phyloP scores from a whole-genome alignment of 2,888 invertebrate species.

The Nomada ruficornis region DNA sequence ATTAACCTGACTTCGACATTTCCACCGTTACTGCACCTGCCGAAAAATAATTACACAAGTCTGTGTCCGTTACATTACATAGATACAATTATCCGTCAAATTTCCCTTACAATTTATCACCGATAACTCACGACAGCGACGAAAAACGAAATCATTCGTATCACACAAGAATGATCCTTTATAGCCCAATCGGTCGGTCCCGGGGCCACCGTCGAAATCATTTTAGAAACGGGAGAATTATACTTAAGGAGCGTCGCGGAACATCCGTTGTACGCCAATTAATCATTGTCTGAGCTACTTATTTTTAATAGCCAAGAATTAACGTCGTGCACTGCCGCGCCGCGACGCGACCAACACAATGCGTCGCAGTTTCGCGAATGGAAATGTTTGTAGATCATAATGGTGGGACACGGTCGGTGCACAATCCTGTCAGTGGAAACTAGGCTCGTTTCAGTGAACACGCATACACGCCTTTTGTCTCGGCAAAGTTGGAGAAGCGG shows the following conservation, averaged over 20 bases:
- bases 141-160: not conserved
- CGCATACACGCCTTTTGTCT: slow-evolving; percentile 3
- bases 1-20: too few relatives aligned
- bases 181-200: not conserved
- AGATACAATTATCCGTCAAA: too few relatives aligned
- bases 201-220: not conserved
- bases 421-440: slow-evolving; percentile 18
- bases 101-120: too few relatives aligned
- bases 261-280: slow-evolving; percentile 8
- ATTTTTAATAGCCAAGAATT: slow-evolving; percentile 33
- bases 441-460: slow-evolving; percentile 1
- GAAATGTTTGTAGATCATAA: slow-evolving; percentile 24
- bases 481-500: not conserved
- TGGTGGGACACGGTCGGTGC: slow-evolving; percentile 21
- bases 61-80: too few relatives aligned
- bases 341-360: not conserved
- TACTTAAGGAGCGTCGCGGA: not conserved
- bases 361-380: slow-evolving; percentile 25
- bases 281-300: slow-evolving; percentile 33
- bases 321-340: slow-evolving; percentile 1
- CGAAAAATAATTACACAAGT: too few relatives aligned
- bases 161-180: not conserved
- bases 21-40: too few relatives aligned
- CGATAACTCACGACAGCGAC: too few relatives aligned
- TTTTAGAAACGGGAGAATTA: not conserved